Evolutionary conservation across 2,888 invertebrate species (phyloP), one percentile per base, ranked within the genome.

Genomic region (Unio delphinus): DNA sequence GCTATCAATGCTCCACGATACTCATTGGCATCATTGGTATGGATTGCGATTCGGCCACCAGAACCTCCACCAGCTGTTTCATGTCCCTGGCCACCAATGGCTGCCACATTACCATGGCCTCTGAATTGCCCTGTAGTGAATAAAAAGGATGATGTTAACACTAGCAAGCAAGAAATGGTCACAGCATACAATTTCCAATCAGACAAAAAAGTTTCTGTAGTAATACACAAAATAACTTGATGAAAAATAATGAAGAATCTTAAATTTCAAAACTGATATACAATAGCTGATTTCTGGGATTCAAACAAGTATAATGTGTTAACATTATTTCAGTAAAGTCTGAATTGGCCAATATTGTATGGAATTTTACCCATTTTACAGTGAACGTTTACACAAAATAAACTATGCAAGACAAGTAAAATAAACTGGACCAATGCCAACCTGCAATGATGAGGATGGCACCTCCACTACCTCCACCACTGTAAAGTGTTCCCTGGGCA

Each of bases 401-500:
- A 45, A 0, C 45, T 3, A 45, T 15, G 1, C 15, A 45, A 45
- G 3, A 45, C 45, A 15, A 45, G 45, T 3, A 45, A 45, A 45
- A 11, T 15, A 3, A 45, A 15, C 45, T 3, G 45, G 0, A 45
- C 11, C 1, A 45, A 1, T 11, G 3, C 45, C 64, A 62, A 85
- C 85, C 83, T 58, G 81, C 75, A 65, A 73, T 78, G 45, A 85
- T 76, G 67, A 75, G 78, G n/a, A 84, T 72, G 72, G 81, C 82
- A 26, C 85, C 85, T 63, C 83, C 84, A 68, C 83, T 82, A 23
- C 83, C 75, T 30, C 76, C 77, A 20, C 70, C 60, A 28, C 73
- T 73, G 57, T 68, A 55, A 26, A 59, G 57, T 6, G 57, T 62
- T 11, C 80, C 84, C 61, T 69, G 65, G 1, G 66, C 76, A 23